Base-by-base conservation (phyloP, 1,140 invertebrate species). In the Trialeurodes vaporariorum region DNA sequence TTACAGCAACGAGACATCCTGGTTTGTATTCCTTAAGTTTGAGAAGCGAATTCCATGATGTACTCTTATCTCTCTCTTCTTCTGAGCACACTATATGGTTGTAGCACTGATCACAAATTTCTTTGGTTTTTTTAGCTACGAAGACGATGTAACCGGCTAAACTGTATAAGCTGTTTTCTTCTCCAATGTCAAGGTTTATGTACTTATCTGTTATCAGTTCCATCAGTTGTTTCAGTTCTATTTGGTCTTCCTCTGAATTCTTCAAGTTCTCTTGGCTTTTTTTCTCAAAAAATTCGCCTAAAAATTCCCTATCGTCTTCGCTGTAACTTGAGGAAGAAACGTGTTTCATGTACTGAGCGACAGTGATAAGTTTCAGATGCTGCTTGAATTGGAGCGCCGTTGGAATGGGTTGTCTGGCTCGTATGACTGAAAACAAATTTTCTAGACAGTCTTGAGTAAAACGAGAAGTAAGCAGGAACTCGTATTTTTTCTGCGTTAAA, bases 361-460 rank as follows among this genome's bases (percentile, higher is more conserved):
- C 65, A 61, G 64, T 59, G n/a, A 72, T 67, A 24, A 71, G 61
- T 67, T 69, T 69, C 17, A 70, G 64, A 66, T 69, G 67, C 25
- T 69, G 65, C 69, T 70, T 71, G 61, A 72, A 69, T 66, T 73
- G 72, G 22, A 69, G 58, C 24, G 61, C 67, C 60, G 68, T 71
- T 13, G 69, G 72, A 2, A 67, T 67, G 13, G 60, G 23, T 24
- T 71, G 69, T 58, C 71, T 73, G 2, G 69, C 26, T 40, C 72
- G 61, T 1, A 70, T 23, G n/a, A 69, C 21, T 59, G 60, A 65
- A 69, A 70, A 73, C 63, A 71, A 25, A 69, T 72, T 72, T 67
- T 72, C 66, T 22, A 72, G 34, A 22, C 63, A 71, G 49, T 72
- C 69, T 59, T 71, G 71, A 13, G 68, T 69, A 66, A 73, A 73